These are phyloP conservation scores for Hippocampus kuda DNA, from an alignment of 2,797 vertebrate genomes.

Conservation along the genomic window DNA sequence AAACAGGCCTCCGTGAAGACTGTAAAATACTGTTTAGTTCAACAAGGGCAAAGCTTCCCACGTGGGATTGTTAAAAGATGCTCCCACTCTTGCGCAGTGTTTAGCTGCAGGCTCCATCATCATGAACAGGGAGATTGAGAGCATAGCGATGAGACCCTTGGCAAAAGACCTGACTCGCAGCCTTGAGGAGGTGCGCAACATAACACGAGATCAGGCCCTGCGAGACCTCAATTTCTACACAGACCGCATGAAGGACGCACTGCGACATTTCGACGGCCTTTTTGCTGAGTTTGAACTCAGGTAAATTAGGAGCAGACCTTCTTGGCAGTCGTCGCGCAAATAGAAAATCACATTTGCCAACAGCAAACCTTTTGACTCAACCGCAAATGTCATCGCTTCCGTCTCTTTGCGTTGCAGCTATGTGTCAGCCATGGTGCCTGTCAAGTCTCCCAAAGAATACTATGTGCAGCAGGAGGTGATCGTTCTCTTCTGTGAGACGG, in stretches of 20 bases:
- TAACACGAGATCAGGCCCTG: slow-evolving; percentile 91
- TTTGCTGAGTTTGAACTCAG: slow-evolving; percentile 98
- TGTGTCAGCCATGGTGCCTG: slow-evolving; percentile 97
- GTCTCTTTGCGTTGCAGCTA: slow-evolving; percentile 60
- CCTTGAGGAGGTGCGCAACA: slow-evolving; percentile 87
- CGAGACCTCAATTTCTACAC: slow-evolving; percentile 90
- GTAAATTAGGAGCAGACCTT: slow-evolving; percentile 48
- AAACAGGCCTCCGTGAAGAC: slow-evolving; percentile 25
- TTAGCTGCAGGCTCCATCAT: slow-evolving; percentile 96
- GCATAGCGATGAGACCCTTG: slow-evolving; percentile 93
- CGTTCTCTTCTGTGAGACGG: slow-evolving; percentile 96
- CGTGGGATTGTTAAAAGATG: neutral
- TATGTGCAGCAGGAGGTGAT: slow-evolving; percentile 97
- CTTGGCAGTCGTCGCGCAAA: slow-evolving; percentile 1
- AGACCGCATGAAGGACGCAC: slow-evolving; percentile 85
- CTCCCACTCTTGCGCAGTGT: slow-evolving; percentile 65
- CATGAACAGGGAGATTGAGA: slow-evolving; percentile 99
- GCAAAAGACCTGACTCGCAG: slow-evolving; percentile 92
- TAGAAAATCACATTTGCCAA: slow-evolving; percentile 17
- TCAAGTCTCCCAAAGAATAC: slow-evolving; percentile 95
- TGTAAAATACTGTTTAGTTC: slow-evolving; percentile 5
- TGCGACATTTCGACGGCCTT: slow-evolving; percentile 87
- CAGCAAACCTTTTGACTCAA: slow-evolving; percentile 11
- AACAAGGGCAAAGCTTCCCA: neutral
- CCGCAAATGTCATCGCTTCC: slow-evolving; percentile 1